phyloP scores from a whole-genome alignment of 2,113 vertebrate genomes.

The Turdus rufiventris region DNA sequence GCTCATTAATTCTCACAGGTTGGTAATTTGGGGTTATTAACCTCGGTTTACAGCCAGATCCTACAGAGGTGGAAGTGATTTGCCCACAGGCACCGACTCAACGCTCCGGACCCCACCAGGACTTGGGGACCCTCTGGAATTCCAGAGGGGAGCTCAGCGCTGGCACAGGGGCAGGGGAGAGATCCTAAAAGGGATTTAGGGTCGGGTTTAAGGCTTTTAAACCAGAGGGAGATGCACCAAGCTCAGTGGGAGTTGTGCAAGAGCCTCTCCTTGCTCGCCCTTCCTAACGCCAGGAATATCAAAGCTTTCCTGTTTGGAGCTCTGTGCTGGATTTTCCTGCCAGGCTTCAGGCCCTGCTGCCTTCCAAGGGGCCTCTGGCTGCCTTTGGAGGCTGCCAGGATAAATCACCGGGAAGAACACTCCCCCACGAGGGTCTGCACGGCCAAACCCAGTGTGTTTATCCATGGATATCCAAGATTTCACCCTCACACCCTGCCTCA shows the following conservation, averaged over 20 bases:
- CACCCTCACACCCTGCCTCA: background rate
- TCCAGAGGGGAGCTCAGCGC: background rate
- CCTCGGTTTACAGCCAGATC: conserved; percentile 53
- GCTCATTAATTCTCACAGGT: conserved; percentile 59
- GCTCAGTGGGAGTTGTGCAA: background rate
- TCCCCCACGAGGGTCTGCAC: background rate
- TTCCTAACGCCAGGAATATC: background rate
- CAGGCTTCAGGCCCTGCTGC: background rate
- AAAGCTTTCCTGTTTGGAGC: background rate
- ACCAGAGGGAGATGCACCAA: background rate
- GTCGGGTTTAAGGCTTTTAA: background rate
- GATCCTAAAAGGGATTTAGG: background rate
- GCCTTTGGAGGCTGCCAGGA: background rate
- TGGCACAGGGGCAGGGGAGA: background rate
- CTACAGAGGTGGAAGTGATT: conserved; percentile 54
- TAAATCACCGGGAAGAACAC: background rate
- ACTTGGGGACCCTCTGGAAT: background rate
- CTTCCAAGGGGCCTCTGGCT: background rate
- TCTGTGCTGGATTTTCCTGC: background rate
- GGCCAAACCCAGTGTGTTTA: background rate
- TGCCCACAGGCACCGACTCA: conserved; percentile 47
- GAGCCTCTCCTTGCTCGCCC: background rate
- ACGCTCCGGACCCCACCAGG: background rate
- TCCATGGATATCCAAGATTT: background rate
- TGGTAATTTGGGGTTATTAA: conserved; percentile 61